Evolutionary conservation across 1,140 invertebrate species (phyloP), one percentile per base, ranked within the genome.

Genomic region (Bombyx mandarina): DNA sequence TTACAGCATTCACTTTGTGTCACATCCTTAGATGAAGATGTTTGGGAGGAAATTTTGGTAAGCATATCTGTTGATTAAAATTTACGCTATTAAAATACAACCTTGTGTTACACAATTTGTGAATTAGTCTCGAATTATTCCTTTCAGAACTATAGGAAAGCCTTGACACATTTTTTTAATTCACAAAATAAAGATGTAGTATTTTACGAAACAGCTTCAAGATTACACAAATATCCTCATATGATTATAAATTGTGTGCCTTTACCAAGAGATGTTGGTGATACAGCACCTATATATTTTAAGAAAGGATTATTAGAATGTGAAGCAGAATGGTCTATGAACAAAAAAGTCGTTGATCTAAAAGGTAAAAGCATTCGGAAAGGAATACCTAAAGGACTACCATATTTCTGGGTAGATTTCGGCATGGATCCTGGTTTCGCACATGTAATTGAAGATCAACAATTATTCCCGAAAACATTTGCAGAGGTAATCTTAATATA

Each of bases 231-330:
- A 71, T 92, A 92, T 70, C 94, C 95, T 6, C 98, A 99, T 79
- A 93, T 98, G 91, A 89, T 90, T 50, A 88, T 99, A 18, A 93
- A 99, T 68, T 99, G 97, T 89, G 89, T 99, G 22, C 96, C 97
- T 0, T 69, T 99, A 66, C 92, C 94, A 6, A 91, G 90, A 73
- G 94, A 97, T 81, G 89, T 92, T 44, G 95, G 94, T 35, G 93
- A 95, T 62, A 86, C 94, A 75, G 95, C 96, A 8, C 96, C 97
- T 1, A 98, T 99, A 63, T 99, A 98, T 89, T 99, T 99, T 75
- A 98, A 98, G 91, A 99, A 99, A 93, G 97, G 97, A 0, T 92
- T 99, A 52, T 88, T 96, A 69, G 98, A 99, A 83, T 97, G 94
- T 65, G 98, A 99, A 88, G 92, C 90, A 35, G 97, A 99, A 89